Conservation (phyloP, 1,140 invertebrate genomes). For the Heliconius nattereri region DNA sequence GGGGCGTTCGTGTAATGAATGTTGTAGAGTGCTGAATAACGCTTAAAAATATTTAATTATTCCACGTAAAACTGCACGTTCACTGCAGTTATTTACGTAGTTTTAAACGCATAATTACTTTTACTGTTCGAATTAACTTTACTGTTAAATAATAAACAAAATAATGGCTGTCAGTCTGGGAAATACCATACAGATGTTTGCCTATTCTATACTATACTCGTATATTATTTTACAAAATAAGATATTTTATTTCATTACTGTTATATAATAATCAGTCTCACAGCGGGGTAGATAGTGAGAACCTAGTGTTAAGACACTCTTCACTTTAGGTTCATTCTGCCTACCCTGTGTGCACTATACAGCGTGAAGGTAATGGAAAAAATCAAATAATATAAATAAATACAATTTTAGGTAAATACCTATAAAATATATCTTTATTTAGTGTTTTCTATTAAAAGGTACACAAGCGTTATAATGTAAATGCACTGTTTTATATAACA, state of each 20-base stretch:
- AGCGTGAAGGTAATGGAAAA: too few relatives aligned
- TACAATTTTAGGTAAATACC: too few relatives aligned
- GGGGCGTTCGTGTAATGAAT: constrained; percentile 5
- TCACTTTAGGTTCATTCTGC: background rate
- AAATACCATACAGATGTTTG: background rate
- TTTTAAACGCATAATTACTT: constrained; percentile 9
- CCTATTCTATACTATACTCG: too few relatives aligned
- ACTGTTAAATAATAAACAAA: constrained; percentile 3
- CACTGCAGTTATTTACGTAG: constrained; percentile 7
- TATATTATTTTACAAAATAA: background rate
- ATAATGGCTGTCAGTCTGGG: background rate
- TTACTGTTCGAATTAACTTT: constrained; percentile 1
- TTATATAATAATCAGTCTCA: too few relatives aligned
- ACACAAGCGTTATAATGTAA: background rate
- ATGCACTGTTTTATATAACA: background rate
- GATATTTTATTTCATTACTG: background rate
- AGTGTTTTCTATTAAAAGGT: background rate
- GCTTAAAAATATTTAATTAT: constrained; percentile 14
- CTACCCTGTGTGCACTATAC: too few relatives aligned
- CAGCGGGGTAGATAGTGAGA: background rate
- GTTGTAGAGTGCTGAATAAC: constrained; percentile 9
- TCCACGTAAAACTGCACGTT: constrained; percentile 11
- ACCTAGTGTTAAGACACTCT: background rate
- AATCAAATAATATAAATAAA: too few relatives aligned
- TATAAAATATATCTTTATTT: background rate